phyloP scores from a whole-genome alignment of 2,113 vertebrate species.

The Thamnaconus septentrionalis region DNA sequence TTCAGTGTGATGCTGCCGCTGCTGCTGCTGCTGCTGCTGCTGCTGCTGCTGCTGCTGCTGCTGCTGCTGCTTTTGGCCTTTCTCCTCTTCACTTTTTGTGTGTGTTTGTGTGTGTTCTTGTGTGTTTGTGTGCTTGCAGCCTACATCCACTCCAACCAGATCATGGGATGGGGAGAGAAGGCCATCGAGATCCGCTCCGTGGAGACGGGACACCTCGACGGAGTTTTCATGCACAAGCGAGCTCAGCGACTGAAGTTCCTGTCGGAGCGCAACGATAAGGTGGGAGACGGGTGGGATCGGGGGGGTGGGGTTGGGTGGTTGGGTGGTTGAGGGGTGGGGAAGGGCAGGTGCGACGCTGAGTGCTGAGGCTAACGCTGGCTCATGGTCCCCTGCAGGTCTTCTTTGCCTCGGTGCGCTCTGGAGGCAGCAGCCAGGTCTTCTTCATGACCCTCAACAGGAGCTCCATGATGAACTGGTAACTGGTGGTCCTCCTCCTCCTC shows the following conservation, averaged over 20 bases:
- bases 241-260: conserved; percentile 99
- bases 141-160: conserved; percentile 99
- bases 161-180: conserved; percentile 99
- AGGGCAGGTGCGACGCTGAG: too few species aligned
- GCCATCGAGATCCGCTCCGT: conserved; percentile 99
- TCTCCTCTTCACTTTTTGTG: neutral
- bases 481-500: conserved; percentile 25
- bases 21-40: conserved; percentile 50
- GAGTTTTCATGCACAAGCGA: conserved; percentile 99
- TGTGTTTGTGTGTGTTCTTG: neutral
- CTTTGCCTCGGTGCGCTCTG: conserved; percentile 97
- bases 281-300: conserved; percentile 55
- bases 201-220: conserved; percentile 99
- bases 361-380: neutral
- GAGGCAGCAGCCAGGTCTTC: conserved; percentile 99
- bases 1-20: conserved; percentile 55
- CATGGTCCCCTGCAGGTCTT: conserved; percentile 84
- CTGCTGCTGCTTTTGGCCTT: too few species aligned
- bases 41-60: too few species aligned
- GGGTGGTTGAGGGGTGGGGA: too few species aligned
- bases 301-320: too few species aligned
- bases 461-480: conserved; percentile 99
- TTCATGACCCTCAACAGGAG: conserved; percentile 99
- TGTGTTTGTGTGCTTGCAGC: conserved; percentile 75
- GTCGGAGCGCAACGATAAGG: conserved; percentile 99